phyloP scores from a whole-genome alignment of 2,797 vertebrate species.

The Menidia menidia region DNA sequence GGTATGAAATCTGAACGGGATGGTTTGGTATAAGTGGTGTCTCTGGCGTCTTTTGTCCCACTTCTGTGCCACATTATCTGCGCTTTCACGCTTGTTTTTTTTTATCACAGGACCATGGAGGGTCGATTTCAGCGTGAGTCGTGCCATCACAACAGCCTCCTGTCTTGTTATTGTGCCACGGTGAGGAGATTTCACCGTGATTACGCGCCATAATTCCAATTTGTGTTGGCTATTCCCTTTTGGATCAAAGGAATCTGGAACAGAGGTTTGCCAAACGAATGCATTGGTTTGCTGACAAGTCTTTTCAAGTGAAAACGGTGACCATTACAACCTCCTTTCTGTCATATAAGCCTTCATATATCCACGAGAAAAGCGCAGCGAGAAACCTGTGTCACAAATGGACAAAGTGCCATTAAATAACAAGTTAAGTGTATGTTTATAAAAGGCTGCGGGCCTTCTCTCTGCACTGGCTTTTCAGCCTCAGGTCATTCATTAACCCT shows the following conservation, averaged over 20 bases:
- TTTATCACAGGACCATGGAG: constrained; percentile 69
- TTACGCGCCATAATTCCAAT: constrained; percentile 75
- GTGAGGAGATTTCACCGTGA: constrained; percentile 65
- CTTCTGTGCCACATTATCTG: constrained; percentile 62
- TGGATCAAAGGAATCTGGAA: constrained; percentile 5
- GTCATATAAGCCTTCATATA: constrained; percentile 39
- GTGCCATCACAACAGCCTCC: constrained; percentile 45
- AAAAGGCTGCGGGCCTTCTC: constrained; percentile 58
- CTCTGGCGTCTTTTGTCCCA: constrained; percentile 73
- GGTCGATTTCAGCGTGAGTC: constrained; percentile 55
- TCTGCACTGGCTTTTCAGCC: constrained; percentile 74
- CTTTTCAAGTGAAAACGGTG: constrained; percentile 4
- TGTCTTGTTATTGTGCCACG: constrained; percentile 46
- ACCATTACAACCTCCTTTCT: constrained; percentile 20
- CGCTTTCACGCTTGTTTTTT: constrained; percentile 78
- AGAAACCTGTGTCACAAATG: constrained; percentile 70
- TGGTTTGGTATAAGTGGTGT: constrained; percentile 51
- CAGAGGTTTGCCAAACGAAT: constrained; percentile 3
- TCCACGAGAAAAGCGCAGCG: constrained; percentile 73
- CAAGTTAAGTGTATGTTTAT: constrained; percentile 81
- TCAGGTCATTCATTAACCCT: constrained; percentile 83
- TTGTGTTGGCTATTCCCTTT: constrained; percentile 55
- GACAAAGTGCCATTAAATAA: constrained; percentile 69
- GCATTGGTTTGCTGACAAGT: background rate
- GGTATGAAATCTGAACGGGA: constrained; percentile 77